Evolutionary conservation across 2,888 invertebrate genomes (phyloP), one percentile per base, ranked within the genome.

Genomic region (Lordiphosa fenestrarum): DNA sequence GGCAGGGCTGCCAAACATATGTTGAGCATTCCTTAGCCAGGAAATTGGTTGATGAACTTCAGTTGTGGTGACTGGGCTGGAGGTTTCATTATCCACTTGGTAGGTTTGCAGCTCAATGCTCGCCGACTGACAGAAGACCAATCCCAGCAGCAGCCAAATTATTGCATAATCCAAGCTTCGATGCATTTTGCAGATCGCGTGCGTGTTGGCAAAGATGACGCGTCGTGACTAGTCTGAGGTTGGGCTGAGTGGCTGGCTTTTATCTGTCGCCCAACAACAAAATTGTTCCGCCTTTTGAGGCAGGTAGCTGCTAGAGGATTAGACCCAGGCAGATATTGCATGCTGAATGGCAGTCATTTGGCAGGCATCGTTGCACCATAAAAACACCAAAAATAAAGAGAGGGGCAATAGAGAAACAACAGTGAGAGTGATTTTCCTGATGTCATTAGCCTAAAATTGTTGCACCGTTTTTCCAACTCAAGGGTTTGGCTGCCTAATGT

Each of bases 1-100:
- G 2, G 89, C 85, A 0, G 90, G 90, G 44, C 86, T 88, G 10
- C 83, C 78, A 12, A 90, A 71, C 48, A 88, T 80, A 58, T 83
- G 74, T 57, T 88, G 85, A 0, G 89, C 88, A 40, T 82, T 82
- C 33, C 85, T 80, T 5, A 89, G 62, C 88, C 89, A 90, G 7
- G 83, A 65, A 2, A 69, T 13, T 2, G 82, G 74, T 9, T 44
- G 44, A 44, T 12, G 25, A 4, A 44, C 44, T 33, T 44, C 44
- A 15, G 13, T 30, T 44, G 44, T 15, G 15, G 7, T 39, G 9
- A 15, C 39, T 2, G 39, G 4, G 7, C 9, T 30, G 42, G 53
- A 25, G 12, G 15, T 64, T 15, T 56, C 71, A 39, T 15, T 7
- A 38, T 66, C 48, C 40, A 23, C 15, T 6, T 15, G 15, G 15